These are phyloP conservation scores for Carapus acus DNA, from an alignment of 2,797 vertebrate genomes.

Conservation along the genomic window DNA sequence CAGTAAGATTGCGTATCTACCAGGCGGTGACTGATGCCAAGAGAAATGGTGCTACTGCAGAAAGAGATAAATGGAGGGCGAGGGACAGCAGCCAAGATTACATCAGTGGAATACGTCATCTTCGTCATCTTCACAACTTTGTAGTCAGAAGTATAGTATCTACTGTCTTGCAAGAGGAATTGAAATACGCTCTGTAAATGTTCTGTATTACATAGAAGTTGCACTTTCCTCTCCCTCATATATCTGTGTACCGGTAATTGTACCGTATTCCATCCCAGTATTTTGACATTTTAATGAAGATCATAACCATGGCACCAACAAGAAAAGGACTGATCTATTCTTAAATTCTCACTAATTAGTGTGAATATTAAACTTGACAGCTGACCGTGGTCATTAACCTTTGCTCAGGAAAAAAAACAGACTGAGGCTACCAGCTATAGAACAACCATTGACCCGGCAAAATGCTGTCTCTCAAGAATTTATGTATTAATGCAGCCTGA, in stretches of 20 bases:
- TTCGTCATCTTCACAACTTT: conserved; percentile 16
- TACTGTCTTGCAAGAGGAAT: not conserved
- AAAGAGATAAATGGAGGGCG: conserved; percentile 12
- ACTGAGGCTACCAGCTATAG: not conserved
- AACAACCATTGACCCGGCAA: not conserved
- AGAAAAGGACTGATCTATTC: not conserved
- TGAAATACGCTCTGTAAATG: too few species aligned
- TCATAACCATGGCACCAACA: not conserved
- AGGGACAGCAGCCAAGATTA: conserved; percentile 32
- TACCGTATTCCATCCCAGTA: not conserved
- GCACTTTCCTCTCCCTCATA: not conserved
- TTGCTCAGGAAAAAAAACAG: not conserved
- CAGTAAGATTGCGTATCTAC: conserved; percentile 63
- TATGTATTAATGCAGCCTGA: too few species aligned
- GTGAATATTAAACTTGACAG: conserved; percentile 26
- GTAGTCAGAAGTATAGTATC: conserved; percentile 4
- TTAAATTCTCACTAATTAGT: conserved; percentile 8
- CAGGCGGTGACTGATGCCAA: conserved; percentile 52
- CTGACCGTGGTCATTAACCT: not conserved
- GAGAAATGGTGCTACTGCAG: conserved; percentile 39
- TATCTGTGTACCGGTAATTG: not conserved
- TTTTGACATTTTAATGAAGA: not conserved
- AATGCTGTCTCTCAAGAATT: not conserved
- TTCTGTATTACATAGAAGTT: not conserved
- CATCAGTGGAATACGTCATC: conserved; percentile 35